Conservation (phyloP, 92 coral and sea anemone species). For the Micromussa lordhowensis region DNA sequence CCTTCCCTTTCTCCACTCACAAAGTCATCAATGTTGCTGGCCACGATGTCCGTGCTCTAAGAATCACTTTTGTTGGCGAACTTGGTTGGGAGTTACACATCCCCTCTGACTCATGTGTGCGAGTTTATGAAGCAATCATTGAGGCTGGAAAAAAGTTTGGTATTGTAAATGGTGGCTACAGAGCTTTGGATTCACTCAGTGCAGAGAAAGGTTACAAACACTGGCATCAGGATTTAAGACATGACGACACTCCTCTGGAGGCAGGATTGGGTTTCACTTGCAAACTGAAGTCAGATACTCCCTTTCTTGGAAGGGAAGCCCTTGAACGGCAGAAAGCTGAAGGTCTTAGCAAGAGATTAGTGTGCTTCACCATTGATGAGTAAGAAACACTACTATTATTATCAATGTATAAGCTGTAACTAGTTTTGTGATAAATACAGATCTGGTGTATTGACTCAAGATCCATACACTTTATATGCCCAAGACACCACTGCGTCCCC, state of each 20-base stretch:
- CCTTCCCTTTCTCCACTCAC: constrained; percentile 97
- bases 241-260: constrained; percentile 97
- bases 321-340: constrained; percentile 89
- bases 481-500: too few relatives aligned
- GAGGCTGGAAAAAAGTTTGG: constrained; percentile 83
- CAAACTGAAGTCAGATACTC: constrained; percentile 89
- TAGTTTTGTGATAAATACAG: background rate
- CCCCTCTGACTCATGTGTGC: constrained; percentile 93
- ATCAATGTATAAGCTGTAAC: background rate
- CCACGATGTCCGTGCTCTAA: constrained; percentile 81
- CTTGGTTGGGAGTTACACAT: constrained; percentile 98
- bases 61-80: constrained; percentile 96
- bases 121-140: constrained; percentile 96
- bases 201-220: constrained; percentile 96
- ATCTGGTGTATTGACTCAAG: too few relatives aligned
- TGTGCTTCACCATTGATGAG: constrained; percentile 90
- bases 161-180: constrained; percentile 87
- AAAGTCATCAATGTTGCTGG: constrained; percentile 86
- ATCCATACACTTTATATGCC: too few relatives aligned
- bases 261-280: constrained; percentile 97
- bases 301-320: constrained; percentile 96
- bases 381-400: constrained; percentile 49
- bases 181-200: constrained; percentile 96
- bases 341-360: constrained; percentile 83
- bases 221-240: constrained; percentile 97